Base-by-base conservation (phyloP, 1,140 invertebrate genomes). In the Hycleus cichorii region DNA sequence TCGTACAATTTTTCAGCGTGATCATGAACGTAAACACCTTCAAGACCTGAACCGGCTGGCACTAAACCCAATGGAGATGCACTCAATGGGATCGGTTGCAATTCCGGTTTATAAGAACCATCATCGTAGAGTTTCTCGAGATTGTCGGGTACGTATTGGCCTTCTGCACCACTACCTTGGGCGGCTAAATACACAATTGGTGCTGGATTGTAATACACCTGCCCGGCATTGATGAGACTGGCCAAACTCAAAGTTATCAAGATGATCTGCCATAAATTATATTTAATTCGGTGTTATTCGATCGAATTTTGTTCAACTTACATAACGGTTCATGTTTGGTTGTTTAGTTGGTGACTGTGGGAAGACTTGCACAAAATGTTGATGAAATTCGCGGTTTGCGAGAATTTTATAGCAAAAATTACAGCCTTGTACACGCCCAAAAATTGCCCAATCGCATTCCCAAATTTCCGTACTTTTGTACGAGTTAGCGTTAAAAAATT, bases 41-140 rank as follows among this genome's bases (percentile, higher is more conserved):
- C 67, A 38, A 66, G 54, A 42, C 65, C 67, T 45, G 67, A 69
- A 42, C 67, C 67, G 26, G 67, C 53, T 47, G 64, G 61, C 11
- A 63, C 63, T 40, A 69, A n/a, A 40, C 49, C 49, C 6, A 12
- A 25, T 4, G 49, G 49, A 40, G 32, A 40, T 10, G 49, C 32
- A 12, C 32, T 40, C 32, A 51, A 40, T 11, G 49, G 49, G 12
- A 40, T 18, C 12, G 49, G 8, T 8, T 12, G 26, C n/a, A 63
- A 38, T 64, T 65, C 59, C 25, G 64, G 62, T 56, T 63, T 68
- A 64, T 72, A 72, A 8, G 68, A 68, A 45, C 70, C 70, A 50
- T 72, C 68, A 56, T 72, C 70, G 58, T 67, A 69, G n/a, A 72
- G 56, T 48, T 59, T 64, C 62, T 72, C 70, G 5, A 57, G 59